Conservation (phyloP, 1,140 invertebrate genomes). For the Panulirus ornatus region DNA sequence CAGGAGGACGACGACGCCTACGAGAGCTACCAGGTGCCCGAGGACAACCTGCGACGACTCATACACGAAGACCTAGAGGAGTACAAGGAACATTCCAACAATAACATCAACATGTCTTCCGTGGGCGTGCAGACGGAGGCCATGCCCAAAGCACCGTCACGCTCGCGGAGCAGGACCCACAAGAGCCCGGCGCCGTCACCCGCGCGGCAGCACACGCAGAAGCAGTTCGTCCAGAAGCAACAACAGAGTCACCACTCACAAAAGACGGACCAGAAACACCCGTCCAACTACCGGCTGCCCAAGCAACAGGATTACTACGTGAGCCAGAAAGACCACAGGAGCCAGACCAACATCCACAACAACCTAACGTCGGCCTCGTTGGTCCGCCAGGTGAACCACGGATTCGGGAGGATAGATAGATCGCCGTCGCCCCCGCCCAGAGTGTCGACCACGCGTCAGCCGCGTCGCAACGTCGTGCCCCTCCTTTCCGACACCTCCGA, state of each 20-base stretch:
- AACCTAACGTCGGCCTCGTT: slow-evolving; percentile 70
- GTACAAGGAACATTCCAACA: slow-evolving; percentile 65
- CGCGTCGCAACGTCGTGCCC: slow-evolving; percentile 53
- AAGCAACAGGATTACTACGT: not conserved
- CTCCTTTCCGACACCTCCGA: slow-evolving; percentile 72
- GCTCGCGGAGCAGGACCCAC: slow-evolving; percentile 9
- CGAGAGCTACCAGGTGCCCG: slow-evolving; percentile 68
- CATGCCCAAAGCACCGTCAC: slow-evolving; percentile 18
- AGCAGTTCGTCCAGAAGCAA: not conserved
- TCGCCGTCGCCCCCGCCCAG: slow-evolving; percentile 71
- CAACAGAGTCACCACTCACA: not conserved
- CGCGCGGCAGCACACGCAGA: not conserved
- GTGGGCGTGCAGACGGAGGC: slow-evolving; percentile 71
- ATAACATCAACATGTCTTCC: slow-evolving; percentile 74
- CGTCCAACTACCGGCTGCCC: not conserved
- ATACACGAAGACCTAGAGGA: slow-evolving; percentile 49
- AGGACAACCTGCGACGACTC: slow-evolving; percentile 30
- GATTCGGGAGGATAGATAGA: slow-evolving; percentile 68
- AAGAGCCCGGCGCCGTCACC: slow-evolving; percentile 4
- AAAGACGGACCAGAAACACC: not conserved
- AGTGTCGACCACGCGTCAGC: slow-evolving; percentile 1
- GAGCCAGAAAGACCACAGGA: not conserved
- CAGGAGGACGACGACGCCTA: slow-evolving; percentile 70
- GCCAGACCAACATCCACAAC: not conserved
- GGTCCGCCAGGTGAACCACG: slow-evolving; percentile 70